Percentiles rank a stretch among this genome's conserved stretches.
These are phyloP conservation scores for Drosophila aldrichi DNA, from an alignment of 2,888 invertebrate species.

Conservation along the genomic window DNA sequence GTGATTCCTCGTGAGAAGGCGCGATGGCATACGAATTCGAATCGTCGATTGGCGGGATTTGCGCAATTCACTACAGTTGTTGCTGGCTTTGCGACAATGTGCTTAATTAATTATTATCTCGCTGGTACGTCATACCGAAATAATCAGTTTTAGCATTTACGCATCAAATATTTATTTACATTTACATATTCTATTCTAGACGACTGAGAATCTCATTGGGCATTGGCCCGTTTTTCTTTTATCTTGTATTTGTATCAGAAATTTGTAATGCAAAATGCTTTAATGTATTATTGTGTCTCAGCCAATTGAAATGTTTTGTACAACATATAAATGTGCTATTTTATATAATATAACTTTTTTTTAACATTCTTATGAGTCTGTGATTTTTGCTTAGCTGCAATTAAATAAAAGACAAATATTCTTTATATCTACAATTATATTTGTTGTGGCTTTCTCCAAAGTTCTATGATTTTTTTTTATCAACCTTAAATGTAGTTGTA, in stretches of 20 bases:
- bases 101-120: conserved; percentile 88
- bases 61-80: conserved; percentile 88
- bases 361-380: conserved; percentile 13
- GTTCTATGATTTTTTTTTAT: conserved; percentile 37
- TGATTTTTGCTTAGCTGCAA: conserved; percentile 24
- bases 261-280: neutral
- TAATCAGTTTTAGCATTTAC: conserved; percentile 8
- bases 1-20: conserved; percentile 91
- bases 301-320: conserved; percentile 13
- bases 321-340: conserved; percentile 10
- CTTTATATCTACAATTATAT: conserved; percentile 72
- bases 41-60: conserved; percentile 87
- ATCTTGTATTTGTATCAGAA: conserved; percentile 13
- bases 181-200: conserved; percentile 24
- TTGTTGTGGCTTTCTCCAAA: conserved; percentile 61
- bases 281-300: conserved; percentile 15
- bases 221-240: neutral
- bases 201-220: conserved; percentile 52
- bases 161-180: conserved; percentile 12
- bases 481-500: conserved; percentile 57
- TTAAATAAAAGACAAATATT: conserved; percentile 20
- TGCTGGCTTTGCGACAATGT: conserved; percentile 88
- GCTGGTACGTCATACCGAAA: conserved; percentile 76
- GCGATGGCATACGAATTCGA: conserved; percentile 88
- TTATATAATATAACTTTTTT: conserved; percentile 12